Evolutionary conservation across 1,140 invertebrate genomes (phyloP).

Genomic region (Plodia interpunctella): DNA sequence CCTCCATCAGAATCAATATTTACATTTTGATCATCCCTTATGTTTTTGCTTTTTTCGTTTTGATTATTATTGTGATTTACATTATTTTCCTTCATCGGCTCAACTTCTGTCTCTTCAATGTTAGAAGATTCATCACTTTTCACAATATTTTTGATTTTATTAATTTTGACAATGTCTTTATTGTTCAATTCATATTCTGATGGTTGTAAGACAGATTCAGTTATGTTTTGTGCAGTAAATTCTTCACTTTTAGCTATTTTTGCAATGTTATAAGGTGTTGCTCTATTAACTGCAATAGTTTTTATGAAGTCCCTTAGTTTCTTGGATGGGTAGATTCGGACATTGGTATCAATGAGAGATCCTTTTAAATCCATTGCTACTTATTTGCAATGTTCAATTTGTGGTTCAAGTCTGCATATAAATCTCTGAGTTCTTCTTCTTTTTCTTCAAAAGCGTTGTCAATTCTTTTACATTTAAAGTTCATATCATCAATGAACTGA

Average conservation of each 20-base stretch:
- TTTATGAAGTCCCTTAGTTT: conserved; percentile 74
- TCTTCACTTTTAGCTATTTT: conserved; percentile 41
- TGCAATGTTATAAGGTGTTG: conserved; percentile 56
- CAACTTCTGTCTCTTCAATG: conserved; percentile 15
- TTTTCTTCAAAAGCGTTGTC: conserved; percentile 88
- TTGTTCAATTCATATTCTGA: conserved; percentile 30
- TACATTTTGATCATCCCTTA: conserved; percentile 11
- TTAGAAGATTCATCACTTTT: conserved; percentile 12
- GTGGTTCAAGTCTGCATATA: conserved; percentile 85
- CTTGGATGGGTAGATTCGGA: conserved; percentile 78
- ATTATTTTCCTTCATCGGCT: background rate
- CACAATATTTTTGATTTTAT: conserved; percentile 34
- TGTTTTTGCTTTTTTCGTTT: background rate
- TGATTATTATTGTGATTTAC: background rate
- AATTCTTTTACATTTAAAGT: conserved; percentile 83
- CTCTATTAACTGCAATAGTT: conserved; percentile 42
- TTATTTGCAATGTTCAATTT: conserved; percentile 82
- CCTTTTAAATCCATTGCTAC: conserved; percentile 75
- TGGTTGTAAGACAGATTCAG: conserved; percentile 17
- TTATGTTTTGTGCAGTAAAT: conserved; percentile 13
- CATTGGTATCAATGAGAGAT: conserved; percentile 76
- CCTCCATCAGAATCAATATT: conserved; percentile 12
- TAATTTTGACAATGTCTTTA: conserved; percentile 45
- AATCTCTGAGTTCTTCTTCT: conserved; percentile 85
- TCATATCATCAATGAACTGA: conserved; percentile 86